These are phyloP conservation scores for Spatula versicolor DNA, from an alignment of 2,797 vertebrate genomes.

Conservation along the genomic window DNA sequence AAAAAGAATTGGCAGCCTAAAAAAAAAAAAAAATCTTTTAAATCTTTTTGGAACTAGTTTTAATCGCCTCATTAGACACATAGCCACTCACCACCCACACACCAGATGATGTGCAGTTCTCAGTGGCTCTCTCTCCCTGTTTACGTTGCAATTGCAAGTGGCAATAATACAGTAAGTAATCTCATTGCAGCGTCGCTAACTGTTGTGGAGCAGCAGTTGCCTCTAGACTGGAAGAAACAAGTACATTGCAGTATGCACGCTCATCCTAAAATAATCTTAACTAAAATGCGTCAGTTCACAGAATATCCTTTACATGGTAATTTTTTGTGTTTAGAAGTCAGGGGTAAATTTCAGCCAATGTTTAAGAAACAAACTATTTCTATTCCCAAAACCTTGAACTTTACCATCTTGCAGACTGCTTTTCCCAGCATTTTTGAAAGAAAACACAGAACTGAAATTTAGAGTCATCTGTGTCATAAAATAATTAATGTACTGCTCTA, in stretches of 20 bases:
- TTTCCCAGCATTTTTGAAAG: neutral
- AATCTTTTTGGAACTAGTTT: constrained; percentile 32
- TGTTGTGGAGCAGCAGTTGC: neutral
- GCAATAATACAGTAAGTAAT: neutral
- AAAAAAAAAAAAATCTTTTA: neutral
- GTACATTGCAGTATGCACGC: neutral
- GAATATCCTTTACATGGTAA: accelerated
- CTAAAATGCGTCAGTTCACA: neutral
- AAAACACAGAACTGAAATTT: neutral
- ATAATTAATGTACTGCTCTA: constrained; percentile 11
- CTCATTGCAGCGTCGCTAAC: neutral
- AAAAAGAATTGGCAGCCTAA: constrained; percentile 4
- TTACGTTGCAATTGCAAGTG: neutral
- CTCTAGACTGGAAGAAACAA: neutral
- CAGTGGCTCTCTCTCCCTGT: neutral
- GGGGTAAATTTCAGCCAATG: accelerated
- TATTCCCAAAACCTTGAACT: neutral
- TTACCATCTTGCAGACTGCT: neutral
- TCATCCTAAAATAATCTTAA: neutral
- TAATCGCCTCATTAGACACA: neutral
- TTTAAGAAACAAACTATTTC: neutral
- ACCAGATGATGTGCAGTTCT: constrained; percentile 5
- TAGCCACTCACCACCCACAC: constrained; percentile 45
- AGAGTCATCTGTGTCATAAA: neutral
- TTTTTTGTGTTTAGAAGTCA: neutral